Percentiles rank a stretch among this genome's conserved stretches.
These are phyloP conservation scores for Pardalotus punctatus DNA, from an alignment of 2,113 vertebrate genomes.

Conservation along the genomic window DNA sequence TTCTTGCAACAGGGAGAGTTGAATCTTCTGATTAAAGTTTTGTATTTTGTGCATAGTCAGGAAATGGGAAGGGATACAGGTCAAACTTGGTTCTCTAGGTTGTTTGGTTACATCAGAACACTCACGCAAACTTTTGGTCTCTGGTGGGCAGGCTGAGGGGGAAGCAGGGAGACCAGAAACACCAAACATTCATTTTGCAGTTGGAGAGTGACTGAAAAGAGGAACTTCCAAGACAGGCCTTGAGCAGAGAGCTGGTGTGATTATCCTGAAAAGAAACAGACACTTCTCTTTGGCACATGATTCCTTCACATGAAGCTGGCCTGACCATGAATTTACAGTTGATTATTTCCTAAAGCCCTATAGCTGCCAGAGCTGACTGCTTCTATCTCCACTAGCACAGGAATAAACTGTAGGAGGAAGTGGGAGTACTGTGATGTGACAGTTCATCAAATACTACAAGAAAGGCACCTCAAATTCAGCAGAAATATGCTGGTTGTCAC, in stretches of 20 bases:
- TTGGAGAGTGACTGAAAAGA: background rate
- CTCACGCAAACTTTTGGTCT: background rate
- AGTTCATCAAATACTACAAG: background rate
- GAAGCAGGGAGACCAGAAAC: background rate
- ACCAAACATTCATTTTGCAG: background rate
- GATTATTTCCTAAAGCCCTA: background rate
- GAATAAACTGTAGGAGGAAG: background rate
- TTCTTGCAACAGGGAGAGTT: background rate
- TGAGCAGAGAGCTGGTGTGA: background rate
- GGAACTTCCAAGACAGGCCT: background rate
- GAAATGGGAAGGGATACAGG: background rate
- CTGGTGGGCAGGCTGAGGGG: background rate
- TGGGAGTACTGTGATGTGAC: background rate
- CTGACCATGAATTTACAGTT: background rate
- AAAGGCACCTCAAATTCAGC: background rate
- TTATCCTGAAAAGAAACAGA: background rate
- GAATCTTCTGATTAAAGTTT: background rate
- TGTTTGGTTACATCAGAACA: background rate
- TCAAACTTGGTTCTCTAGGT: background rate
- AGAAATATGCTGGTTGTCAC: background rate
- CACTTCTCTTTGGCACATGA: background rate
- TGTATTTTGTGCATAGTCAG: background rate
- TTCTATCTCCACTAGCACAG: background rate
- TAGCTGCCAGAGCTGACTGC: background rate
- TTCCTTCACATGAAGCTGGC: background rate